Evolutionary conservation across 2,888 invertebrate species (phyloP), one percentile per base, ranked within the genome.

Genomic region (Actias luna): DNA sequence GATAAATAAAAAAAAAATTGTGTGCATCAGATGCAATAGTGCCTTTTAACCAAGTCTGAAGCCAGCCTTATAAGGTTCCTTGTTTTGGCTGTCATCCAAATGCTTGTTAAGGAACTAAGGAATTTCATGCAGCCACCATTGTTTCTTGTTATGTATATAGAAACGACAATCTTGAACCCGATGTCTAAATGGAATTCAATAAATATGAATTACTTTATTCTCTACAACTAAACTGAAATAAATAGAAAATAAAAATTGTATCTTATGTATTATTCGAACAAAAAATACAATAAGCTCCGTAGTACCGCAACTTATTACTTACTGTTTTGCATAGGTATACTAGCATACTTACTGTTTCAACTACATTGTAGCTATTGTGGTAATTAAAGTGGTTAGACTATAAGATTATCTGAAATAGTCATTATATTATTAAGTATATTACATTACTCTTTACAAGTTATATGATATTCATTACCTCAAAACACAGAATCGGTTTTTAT

Each of bases 21-120:
- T n/a, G 39, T n/a, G n/a, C 16, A 39, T 39, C n/a, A 14, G 16
- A 18, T 4, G 1, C 5, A 42, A 42, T 42, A 35, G 8, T 65
- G 55, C n/a, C 14, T 46, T 36, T 35, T n/a, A 57, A 39, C 22
- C 10, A 52, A 59, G 52, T 63, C 58, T 63, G 62, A 33, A 63
- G 27, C 50, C 36, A 46, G 63, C 63, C 59, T 63, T 59, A 61
- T 59, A 61, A 64, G 55, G 72, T 76, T 84, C 77, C 81, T 83
- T 84, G 80, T 85, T 85, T 89, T 89, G 90, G 91, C 88, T 76
- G 69, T 75, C 79, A 79, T 83, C 90, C 90, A 89, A 88, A 74
- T 80, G 83, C 90, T 89, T 89, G 91, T 89, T 87, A 89, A 87
- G 85, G 87, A 87, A 80, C 85, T 82, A 77, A 81, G 77, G 84